phyloP scores from a whole-genome alignment of 2,797 vertebrate genomes.

The Sebastes steindachneri region DNA sequence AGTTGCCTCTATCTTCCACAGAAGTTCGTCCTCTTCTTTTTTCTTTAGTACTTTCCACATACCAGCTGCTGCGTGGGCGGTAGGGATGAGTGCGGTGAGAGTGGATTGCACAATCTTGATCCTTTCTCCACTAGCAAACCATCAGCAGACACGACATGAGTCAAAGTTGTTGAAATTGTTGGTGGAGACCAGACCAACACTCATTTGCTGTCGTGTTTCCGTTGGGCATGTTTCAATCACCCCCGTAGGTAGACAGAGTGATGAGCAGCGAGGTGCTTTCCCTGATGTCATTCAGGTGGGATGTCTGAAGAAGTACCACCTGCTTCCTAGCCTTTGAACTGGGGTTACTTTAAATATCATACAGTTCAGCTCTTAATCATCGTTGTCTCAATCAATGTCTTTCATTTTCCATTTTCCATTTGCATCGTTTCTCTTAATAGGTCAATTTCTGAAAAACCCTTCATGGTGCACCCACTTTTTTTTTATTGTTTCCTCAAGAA shows the following conservation, averaged over 20 bases:
- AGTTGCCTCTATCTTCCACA: background rate
- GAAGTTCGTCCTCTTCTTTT: slow-evolving; percentile 23
- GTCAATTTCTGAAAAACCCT: background rate
- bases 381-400: background rate
- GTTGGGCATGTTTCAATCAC: background rate
- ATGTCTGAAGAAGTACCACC: slow-evolving; percentile 4
- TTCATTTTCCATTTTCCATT: background rate
- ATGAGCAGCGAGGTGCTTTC: background rate
- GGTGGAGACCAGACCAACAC: background rate
- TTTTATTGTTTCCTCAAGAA: background rate
- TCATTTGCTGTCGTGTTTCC: background rate
- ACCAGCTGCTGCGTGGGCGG: slow-evolving; percentile 40
- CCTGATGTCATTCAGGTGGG: slow-evolving; percentile 15
- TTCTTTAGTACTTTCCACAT: slow-evolving; percentile 41
- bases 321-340: slow-evolving; percentile 1
- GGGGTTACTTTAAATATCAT: background rate
- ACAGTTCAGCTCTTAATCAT: background rate
- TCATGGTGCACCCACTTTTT: too few species aligned
- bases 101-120: slow-evolving; percentile 56
- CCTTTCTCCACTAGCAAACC: slow-evolving; percentile 4
- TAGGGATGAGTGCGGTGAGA: slow-evolving; percentile 9
- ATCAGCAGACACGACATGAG: slow-evolving; percentile 43
- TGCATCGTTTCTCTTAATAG: background rate
- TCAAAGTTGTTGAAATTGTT: slow-evolving; percentile 39
- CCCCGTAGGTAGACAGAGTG: background rate